These are phyloP conservation scores for Drosophila barbarae DNA, from an alignment of 2,888 invertebrate genomes.

Conservation along the genomic window DNA sequence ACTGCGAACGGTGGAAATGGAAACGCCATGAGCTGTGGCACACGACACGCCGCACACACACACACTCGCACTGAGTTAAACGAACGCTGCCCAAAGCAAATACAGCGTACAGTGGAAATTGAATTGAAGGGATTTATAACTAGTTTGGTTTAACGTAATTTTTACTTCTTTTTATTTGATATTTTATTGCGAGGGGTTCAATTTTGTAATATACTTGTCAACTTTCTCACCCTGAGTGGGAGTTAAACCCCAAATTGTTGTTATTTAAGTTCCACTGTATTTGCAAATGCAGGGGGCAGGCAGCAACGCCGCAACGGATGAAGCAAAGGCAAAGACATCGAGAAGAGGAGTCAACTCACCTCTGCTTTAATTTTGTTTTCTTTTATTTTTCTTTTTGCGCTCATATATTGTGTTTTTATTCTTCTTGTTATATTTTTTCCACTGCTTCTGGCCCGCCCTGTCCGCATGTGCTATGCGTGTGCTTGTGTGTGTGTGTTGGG, in stretches of 20 bases:
- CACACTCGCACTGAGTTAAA: constrained; percentile 17
- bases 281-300: constrained; percentile 17
- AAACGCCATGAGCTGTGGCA: constrained; percentile 63
- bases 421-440: constrained; percentile 37
- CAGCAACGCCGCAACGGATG: constrained; percentile 12
- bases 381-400: constrained; percentile 48
- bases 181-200: background rate
- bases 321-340: constrained; percentile 32
- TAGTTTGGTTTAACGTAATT: too few relatives aligned
- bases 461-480: constrained; percentile 33
- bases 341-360: constrained; percentile 35
- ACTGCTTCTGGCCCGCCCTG: constrained; percentile 29
- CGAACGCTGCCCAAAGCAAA: constrained; percentile 32
- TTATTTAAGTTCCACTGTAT: constrained; percentile 10
- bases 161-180: background rate
- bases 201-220: background rate
- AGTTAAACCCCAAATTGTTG: background rate
- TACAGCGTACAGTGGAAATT: constrained; percentile 19
- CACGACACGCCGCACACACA: constrained; percentile 52
- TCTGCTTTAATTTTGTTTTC: constrained; percentile 50
- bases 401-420: constrained; percentile 31
- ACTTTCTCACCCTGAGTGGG: background rate
- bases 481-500: constrained; percentile 30
- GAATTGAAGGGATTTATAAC: background rate
- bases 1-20: constrained; percentile 41